Conservation (phyloP, 2,888 invertebrate species). For the Shargacucullia verbasci region DNA sequence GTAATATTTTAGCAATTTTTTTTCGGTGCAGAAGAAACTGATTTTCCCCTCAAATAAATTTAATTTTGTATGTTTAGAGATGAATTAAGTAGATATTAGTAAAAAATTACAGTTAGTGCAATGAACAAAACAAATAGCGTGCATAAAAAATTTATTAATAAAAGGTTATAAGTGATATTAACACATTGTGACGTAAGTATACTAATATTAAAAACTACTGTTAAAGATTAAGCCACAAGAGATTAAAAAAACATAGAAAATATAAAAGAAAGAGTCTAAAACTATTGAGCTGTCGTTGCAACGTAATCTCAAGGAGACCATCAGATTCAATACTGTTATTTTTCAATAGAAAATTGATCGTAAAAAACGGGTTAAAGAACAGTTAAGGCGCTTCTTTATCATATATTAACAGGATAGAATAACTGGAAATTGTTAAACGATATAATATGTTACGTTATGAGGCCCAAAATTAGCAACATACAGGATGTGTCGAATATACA, state of each 20-base stretch:
- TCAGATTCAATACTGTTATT: conserved; percentile 8
- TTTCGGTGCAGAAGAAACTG: too few species aligned
- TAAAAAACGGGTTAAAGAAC: neutral
- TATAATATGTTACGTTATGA: too few species aligned
- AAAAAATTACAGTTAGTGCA: conserved; percentile 66
- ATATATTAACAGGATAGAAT: neutral
- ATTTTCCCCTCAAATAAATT: too few species aligned
- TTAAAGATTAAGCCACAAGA: conserved; percentile 22
- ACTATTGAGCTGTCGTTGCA: conserved; percentile 21
- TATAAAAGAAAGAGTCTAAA: conserved; percentile 30
- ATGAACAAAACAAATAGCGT: conserved; percentile 64
- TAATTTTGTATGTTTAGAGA: too few species aligned
- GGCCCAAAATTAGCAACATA: too few species aligned
- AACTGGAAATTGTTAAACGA: too few species aligned
- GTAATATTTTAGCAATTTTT: too few species aligned
- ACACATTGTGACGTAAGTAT: conserved; percentile 40
- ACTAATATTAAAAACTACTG: conserved; percentile 49
- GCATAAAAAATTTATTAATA: conserved; percentile 59
- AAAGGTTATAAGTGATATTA: conserved; percentile 46
- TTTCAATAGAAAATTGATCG: conserved; percentile 11
- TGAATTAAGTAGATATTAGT: conserved; percentile 34
- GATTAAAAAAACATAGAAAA: conserved; percentile 40
- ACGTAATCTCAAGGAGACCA: conserved; percentile 27
- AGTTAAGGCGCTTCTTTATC: conserved; percentile 4
- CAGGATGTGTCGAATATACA: too few species aligned